Evolutionary conservation across 2,888 invertebrate genomes (phyloP), one percentile per base, ranked within the genome.

Genomic region (Cantharis nigra): DNA sequence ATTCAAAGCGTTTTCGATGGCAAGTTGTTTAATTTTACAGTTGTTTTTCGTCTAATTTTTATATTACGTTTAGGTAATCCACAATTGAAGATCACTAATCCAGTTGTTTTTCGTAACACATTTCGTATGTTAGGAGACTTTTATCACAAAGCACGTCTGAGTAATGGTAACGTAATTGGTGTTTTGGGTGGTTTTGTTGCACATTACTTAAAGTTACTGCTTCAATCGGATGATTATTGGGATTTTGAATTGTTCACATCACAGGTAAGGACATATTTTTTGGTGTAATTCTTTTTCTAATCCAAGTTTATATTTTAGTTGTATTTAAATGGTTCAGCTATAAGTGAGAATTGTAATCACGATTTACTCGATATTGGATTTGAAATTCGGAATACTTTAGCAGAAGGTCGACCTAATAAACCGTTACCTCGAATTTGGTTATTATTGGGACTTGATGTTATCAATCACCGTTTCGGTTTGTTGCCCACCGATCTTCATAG

Each of bases 221-320:
- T 90, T 18, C 88, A 90, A 76, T 82, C 84, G 65, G 84, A 82
- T 20, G 84, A 86, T 33, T 85, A 86, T 70, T 84, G 85, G 16
- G 89, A 89, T 83, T 82, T 89, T 16, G 87, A 88, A 82, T 83
- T 89, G 49, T 88, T 88, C 77, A 85, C 88, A 18, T 84, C 80
- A 70, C 87, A 89, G 85, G 90, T 90, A 85, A 75, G 14, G 65
- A n/a, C 13, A 49, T 49, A 7, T 7, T n/a, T n/a, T 63, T 62
- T 49, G 18, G 11, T 67, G 62, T 69, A 13, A 13, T 16, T 33
- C 14, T 9, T 11, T 63, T 30, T 33, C 10, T 3, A 62, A 69
- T 63, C 28, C 28, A 30, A 30, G 14, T 28, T 67, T 72, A 26
- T 75, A 63, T 85, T 87, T 81, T 74, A 89, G 89, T 79, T 89